Base-by-base conservation (phyloP, 1,140 invertebrate genomes). In the Brachionus rotundiformis region DNA sequence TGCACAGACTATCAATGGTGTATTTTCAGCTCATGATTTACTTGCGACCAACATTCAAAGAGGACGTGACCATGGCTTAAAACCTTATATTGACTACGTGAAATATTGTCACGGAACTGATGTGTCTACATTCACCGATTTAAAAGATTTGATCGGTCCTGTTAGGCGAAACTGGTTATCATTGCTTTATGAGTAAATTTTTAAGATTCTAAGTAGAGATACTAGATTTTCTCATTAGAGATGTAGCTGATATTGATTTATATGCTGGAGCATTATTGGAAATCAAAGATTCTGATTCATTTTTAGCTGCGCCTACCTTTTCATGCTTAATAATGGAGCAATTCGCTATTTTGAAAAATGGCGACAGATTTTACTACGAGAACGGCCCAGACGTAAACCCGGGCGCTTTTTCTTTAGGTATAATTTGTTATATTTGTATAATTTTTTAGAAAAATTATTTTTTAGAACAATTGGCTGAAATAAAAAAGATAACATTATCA, bases 31-130 rank as follows among this genome's bases (percentile, higher is more conserved):
- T 31, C 19, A 71, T 13, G 85, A 86, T 85, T 85, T 92, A 82
- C 87, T 88, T 3, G 85, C 91, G 1, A 84, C 91, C 23, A 90
- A 91, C 83, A 90, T 93, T 27, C 92, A 93, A 86, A 85, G 91
- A 83, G 91, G 91, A 2, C 84, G 95, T 47, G 95, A 98, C 86
- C 95, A 97, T 85, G 95, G 94, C 8, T 89, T 97, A 5, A 91
- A 33, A 33, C 29, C 44, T 19, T 77, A 77, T 59, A 77, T 31
- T 54, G 49, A 63, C 2, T 81, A 65, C 31, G 49, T 77, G n/a
- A 77, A 54, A 33, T 39, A 77, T 36, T 54, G 44, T 31, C 36
- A 54, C 59, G 47, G 29, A 31, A 77, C 10, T 19, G 49, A 59
- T 36, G 36, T 33, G 19, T 33, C 47, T 19, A 13, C 8, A n/a